These are phyloP conservation scores for Radopholus similis DNA, from an alignment of 1,140 invertebrate species.

Conservation along the genomic window DNA sequence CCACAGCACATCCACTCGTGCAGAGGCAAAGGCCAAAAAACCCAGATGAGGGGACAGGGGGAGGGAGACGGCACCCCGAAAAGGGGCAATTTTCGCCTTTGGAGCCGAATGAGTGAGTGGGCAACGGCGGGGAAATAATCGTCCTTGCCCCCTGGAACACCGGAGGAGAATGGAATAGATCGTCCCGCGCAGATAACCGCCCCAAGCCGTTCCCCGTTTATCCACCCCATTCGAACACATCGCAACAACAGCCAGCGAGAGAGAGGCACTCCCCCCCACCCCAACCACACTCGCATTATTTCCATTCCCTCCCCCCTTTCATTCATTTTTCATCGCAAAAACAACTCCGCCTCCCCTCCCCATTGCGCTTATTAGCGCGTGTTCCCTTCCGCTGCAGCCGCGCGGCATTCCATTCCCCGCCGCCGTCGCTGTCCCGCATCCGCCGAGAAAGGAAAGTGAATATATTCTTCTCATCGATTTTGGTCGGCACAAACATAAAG, in stretches of 20 bases:
- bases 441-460: too few species aligned
- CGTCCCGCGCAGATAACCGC: background rate
- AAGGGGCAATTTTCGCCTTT: background rate
- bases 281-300: background rate
- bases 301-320: background rate
- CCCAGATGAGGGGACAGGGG: too few species aligned
- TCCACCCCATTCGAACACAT: background rate
- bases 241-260: background rate
- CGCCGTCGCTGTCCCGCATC: too few species aligned
- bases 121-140: background rate
- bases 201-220: background rate
- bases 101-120: too few species aligned
- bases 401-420: background rate
- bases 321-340: background rate
- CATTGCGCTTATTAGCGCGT: too few species aligned
- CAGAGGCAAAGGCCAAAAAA: too few species aligned
- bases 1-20: too few species aligned
- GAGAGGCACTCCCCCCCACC: background rate
- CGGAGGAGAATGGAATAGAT: constrained; percentile 1
- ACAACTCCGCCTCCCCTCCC: background rate
- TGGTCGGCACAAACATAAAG: too few species aligned
- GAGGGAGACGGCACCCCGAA: too few species aligned
- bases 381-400: too few species aligned
- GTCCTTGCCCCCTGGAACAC: constrained; percentile 3
- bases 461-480: too few species aligned